phyloP scores from a whole-genome alignment of 1,140 invertebrate genomes.

The Cecropterus lyciades region DNA sequence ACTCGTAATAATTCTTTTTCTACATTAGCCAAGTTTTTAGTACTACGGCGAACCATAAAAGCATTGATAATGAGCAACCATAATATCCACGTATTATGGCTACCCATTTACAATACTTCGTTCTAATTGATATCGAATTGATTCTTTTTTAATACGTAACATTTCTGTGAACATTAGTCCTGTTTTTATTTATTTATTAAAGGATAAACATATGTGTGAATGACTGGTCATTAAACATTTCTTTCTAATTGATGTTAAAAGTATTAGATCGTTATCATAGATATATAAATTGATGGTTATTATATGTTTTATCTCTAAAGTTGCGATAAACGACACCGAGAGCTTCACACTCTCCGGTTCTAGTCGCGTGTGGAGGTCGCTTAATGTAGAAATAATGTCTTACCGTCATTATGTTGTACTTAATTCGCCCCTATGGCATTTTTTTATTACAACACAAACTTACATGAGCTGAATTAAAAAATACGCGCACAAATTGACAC shows the following conservation, averaged over 20 bases:
- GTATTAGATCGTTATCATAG: slow-evolving; percentile 22
- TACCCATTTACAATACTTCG: slow-evolving; percentile 15
- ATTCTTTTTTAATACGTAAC: slow-evolving; percentile 12
- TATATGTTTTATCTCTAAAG: slow-evolving; percentile 25
- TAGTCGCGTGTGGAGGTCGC: slow-evolving; percentile 51
- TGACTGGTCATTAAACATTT: slow-evolving; percentile 9
- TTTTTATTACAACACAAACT: slow-evolving; percentile 23
- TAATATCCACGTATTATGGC: slow-evolving; percentile 18
- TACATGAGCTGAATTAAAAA: slow-evolving; percentile 17
- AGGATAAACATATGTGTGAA: slow-evolving; percentile 19
- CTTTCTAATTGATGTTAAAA: slow-evolving; percentile 19
- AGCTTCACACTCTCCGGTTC: slow-evolving; percentile 45
- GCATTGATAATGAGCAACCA: neutral
- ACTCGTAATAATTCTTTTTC: slow-evolving; percentile 5
- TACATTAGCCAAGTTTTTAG: slow-evolving; percentile 22
- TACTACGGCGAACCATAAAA: neutral
- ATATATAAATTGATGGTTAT: slow-evolving; percentile 26
- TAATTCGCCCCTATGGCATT: slow-evolving; percentile 54
- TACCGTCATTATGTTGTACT: slow-evolving; percentile 70
- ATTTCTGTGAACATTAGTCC: slow-evolving; percentile 2
- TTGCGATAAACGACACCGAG: slow-evolving; percentile 27
- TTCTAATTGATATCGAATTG: slow-evolving; percentile 22
- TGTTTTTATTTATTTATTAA: slow-evolving; percentile 7
- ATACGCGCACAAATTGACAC: slow-evolving; percentile 15
- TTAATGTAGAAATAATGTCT: slow-evolving; percentile 77